Evolutionary conservation across 2,888 invertebrate genomes (phyloP).

Genomic region (Tenthredo livida): DNA sequence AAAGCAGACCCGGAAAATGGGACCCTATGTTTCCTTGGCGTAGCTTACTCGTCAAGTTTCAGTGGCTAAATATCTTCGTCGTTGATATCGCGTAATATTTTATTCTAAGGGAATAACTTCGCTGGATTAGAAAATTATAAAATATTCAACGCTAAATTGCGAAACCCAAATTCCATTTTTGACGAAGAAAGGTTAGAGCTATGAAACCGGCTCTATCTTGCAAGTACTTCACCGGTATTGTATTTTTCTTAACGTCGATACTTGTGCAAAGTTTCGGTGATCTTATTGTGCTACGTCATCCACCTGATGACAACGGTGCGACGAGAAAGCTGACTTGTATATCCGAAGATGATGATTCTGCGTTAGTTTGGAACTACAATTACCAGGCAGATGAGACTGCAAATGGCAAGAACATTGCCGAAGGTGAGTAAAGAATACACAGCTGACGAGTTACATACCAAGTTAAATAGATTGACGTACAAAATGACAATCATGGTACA

Average conservation of each 20-base stretch:
- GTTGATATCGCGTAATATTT: background rate
- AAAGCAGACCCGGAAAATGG: background rate
- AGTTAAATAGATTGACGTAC: background rate
- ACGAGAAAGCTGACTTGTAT: slow-evolving; percentile 54
- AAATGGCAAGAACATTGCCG: background rate
- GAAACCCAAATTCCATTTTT: background rate
- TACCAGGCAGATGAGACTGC: background rate
- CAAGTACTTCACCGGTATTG: background rate
- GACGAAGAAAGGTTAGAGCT: background rate
- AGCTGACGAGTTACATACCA: background rate
- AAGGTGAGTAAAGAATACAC: background rate
- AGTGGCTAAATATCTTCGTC: background rate
- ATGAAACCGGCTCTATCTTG: background rate
- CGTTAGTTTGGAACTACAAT: slow-evolving; percentile 64
- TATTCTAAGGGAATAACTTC: background rate
- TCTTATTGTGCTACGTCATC: slow-evolving; percentile 48
- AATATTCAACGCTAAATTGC: background rate
- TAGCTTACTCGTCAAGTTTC: background rate
- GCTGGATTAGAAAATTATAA: background rate
- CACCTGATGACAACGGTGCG: background rate
- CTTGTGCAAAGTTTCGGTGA: slow-evolving; percentile 1
- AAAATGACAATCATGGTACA: background rate
- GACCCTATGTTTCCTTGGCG: background rate
- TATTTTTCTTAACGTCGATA: background rate
- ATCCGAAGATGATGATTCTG: slow-evolving; percentile 61